phyloP scores from a whole-genome alignment of 2,797 vertebrate genomes.

The Coregonus suidteri region DNA sequence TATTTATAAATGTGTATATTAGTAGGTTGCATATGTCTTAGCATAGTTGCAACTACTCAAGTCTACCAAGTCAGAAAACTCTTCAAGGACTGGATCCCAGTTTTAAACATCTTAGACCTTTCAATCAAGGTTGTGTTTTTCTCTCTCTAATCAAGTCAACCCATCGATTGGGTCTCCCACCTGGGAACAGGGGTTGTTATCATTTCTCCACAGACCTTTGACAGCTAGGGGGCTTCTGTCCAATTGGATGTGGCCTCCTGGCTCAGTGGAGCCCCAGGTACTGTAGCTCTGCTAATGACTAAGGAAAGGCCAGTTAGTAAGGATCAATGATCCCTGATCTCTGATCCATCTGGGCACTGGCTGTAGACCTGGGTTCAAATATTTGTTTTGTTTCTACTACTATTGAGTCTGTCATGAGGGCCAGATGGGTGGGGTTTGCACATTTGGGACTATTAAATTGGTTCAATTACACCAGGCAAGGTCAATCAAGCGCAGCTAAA shows the following conservation, averaged over 20 bases:
- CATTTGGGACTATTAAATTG: not conserved
- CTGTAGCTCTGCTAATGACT: slow-evolving; percentile 58
- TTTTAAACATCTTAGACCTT: not conserved
- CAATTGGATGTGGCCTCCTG: slow-evolving; percentile 42
- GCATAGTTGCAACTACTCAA: not conserved
- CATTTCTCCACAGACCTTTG: slow-evolving; percentile 54
- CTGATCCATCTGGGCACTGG: slow-evolving; percentile 25
- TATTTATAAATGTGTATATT: not conserved
- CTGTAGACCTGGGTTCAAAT: not conserved
- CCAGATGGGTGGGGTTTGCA: not conserved
- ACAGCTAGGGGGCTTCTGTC: slow-evolving; percentile 34
- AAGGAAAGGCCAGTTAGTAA: slow-evolving; percentile 46
- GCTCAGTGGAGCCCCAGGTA: slow-evolving; percentile 40
- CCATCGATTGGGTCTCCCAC: slow-evolving; percentile 49
- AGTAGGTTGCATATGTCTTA: not conserved
- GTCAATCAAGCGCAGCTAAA: not conserved
- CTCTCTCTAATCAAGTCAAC: slow-evolving; percentile 54
- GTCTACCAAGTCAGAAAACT: not conserved
- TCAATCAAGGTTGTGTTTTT: slow-evolving; percentile 47
- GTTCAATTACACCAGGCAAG: not conserved
- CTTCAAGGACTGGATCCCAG: not conserved
- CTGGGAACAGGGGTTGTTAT: slow-evolving; percentile 55
- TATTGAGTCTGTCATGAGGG: not conserved
- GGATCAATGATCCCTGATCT: slow-evolving; percentile 55
- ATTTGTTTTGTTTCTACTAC: not conserved